phyloP scores from a whole-genome alignment of 2,113 vertebrate genomes.

The Lamprotornis superbus region DNA sequence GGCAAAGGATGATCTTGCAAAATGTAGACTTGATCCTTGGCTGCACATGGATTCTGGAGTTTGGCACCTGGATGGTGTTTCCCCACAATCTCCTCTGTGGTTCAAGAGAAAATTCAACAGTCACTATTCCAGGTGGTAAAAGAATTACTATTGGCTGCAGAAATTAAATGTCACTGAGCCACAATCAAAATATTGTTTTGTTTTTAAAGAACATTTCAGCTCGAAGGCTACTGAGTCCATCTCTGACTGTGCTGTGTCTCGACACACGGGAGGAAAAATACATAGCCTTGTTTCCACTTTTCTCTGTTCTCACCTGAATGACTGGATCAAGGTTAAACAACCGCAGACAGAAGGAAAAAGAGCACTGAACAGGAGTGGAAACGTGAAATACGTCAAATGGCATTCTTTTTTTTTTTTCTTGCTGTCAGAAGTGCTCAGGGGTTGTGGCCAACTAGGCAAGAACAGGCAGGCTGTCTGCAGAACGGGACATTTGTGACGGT shows the following conservation, averaged over 20 bases:
- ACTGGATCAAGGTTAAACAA: slow-evolving; percentile 31
- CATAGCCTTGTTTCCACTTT: not conserved
- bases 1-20: not conserved
- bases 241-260: not conserved
- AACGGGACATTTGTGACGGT: slow-evolving; percentile 13
- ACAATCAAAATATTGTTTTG: not conserved
- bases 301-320: slow-evolving; percentile 13
- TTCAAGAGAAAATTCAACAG: not conserved
- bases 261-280: not conserved
- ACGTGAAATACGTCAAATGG: slow-evolving; percentile 27
- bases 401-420: not conserved
- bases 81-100: not conserved
- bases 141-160: not conserved
- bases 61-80: not conserved
- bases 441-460: not conserved
- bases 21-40: not conserved
- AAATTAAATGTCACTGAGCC: not conserved
- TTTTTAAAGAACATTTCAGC: not conserved
- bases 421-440: not conserved
- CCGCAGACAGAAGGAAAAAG: slow-evolving; percentile 47
- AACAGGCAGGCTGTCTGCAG: slow-evolving; percentile 2
- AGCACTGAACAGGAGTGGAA: slow-evolving; percentile 34
- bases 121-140: not conserved
- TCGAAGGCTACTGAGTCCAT: not conserved
- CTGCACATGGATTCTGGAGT: not conserved